phyloP scores from a whole-genome alignment of 2,113 vertebrate species.

The Xenotilapia longispinis region DNA sequence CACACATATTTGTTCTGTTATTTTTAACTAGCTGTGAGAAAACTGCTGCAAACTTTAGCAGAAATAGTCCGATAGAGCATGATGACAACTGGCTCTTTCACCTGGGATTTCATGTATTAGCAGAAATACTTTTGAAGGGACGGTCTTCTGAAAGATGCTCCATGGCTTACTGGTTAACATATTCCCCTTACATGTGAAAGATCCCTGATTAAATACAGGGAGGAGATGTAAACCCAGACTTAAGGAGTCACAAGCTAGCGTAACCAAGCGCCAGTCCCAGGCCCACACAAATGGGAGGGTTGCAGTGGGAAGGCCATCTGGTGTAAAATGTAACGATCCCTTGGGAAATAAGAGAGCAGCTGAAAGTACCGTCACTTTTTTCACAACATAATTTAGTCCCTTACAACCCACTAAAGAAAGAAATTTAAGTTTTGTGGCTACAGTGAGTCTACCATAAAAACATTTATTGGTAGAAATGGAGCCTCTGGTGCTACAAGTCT shows the following conservation, averaged over 20 bases:
- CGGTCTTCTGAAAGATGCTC: neutral
- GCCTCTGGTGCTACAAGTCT: neutral
- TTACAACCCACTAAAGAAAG: neutral
- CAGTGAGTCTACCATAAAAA: neutral
- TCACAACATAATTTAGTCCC: neutral
- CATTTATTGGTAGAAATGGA: neutral
- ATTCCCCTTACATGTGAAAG: neutral
- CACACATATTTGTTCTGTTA: constrained; percentile 37
- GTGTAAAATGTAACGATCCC: neutral
- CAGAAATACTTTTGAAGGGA: neutral
- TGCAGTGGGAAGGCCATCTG: neutral
- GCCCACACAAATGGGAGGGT: neutral
- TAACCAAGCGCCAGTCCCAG: neutral
- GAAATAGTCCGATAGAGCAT: neutral
- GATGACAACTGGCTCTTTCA: neutral
- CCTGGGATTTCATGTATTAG: neutral
- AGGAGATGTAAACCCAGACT: neutral
- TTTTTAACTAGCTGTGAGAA: constrained; percentile 49
- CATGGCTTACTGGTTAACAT: neutral
- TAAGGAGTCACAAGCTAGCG: neutral
- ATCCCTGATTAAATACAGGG: neutral
- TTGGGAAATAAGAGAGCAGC: neutral
- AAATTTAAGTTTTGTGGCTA: neutral
- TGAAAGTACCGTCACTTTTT: neutral
- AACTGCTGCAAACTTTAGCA: neutral